phyloP scores from a whole-genome alignment of 2,888 invertebrate genomes.

The Cephus spinipes region DNA sequence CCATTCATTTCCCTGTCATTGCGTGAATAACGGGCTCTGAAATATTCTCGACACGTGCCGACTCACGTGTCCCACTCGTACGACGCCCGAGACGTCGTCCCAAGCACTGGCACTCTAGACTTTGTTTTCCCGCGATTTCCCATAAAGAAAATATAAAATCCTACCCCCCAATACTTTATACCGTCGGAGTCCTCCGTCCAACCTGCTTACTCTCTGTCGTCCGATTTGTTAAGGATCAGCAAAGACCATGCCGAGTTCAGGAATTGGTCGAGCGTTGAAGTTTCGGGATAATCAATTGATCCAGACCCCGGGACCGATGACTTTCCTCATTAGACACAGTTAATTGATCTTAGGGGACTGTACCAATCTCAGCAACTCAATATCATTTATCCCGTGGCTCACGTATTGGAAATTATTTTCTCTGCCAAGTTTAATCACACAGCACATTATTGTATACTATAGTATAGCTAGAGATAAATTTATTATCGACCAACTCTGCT shows the following conservation, averaged over 20 bases:
- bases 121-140: not conserved
- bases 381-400: not conserved
- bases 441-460: not conserved
- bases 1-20: constrained; percentile 64
- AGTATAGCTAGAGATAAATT: no score
- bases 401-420: not conserved
- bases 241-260: not conserved
- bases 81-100: not conserved
- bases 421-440: not conserved
- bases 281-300: not conserved
- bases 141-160: not conserved
- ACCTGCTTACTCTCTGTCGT: not conserved
- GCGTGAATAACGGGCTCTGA: constrained; percentile 64
- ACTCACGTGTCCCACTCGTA: constrained; percentile 25
- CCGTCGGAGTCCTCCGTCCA: not conserved
- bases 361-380: not conserved
- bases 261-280: not conserved
- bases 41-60: constrained; percentile 52
- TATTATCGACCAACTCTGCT: not conserved
- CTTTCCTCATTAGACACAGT: not conserved
- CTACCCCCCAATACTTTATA: not conserved
- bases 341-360: not conserved
- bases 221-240: not conserved
- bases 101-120: not conserved
- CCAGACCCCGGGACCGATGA: not conserved